phyloP scores from a whole-genome alignment of 2,888 invertebrate genomes.

The Seira musarum region DNA sequence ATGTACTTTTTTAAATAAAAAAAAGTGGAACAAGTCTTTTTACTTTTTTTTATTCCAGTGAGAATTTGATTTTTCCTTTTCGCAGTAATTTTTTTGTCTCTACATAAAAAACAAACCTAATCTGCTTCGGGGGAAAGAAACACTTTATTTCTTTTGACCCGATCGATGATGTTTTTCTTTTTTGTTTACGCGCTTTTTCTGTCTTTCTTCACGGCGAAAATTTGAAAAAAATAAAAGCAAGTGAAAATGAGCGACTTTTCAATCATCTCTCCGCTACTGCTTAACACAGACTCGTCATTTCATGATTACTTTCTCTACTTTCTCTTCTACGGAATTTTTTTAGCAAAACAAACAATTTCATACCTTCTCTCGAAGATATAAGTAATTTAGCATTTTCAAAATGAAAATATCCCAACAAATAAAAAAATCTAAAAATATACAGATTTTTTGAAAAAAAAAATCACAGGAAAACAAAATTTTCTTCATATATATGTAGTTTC shows the following conservation, averaged over 20 bases:
- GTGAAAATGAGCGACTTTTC: background rate
- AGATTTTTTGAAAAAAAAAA: background rate
- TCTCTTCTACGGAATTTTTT: background rate
- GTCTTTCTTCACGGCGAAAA: background rate
- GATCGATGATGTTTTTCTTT: slow-evolving; percentile 19
- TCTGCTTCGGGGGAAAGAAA: slow-evolving; percentile 52
- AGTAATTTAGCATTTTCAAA: background rate
- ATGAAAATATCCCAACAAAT: background rate
- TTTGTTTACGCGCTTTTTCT: background rate
- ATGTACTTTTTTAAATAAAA: background rate
- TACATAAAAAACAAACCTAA: slow-evolving; percentile 51
- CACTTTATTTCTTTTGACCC: slow-evolving; percentile 60
- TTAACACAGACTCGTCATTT: background rate
- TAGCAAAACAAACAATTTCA: background rate
- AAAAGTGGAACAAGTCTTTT: background rate
- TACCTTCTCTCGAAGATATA: background rate
- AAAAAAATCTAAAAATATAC: background rate
- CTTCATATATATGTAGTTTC: no score
- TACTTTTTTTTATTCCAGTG: slow-evolving; percentile 14
- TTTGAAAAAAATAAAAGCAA: background rate
- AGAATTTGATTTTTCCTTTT: background rate
- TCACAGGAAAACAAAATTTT: background rate
- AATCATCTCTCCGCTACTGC: background rate
- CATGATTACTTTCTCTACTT: background rate
- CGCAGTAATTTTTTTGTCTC: slow-evolving; percentile 8